Evolutionary conservation across 2,888 invertebrate species (phyloP).

Genomic region (Noctuana brunneofusca): DNA sequence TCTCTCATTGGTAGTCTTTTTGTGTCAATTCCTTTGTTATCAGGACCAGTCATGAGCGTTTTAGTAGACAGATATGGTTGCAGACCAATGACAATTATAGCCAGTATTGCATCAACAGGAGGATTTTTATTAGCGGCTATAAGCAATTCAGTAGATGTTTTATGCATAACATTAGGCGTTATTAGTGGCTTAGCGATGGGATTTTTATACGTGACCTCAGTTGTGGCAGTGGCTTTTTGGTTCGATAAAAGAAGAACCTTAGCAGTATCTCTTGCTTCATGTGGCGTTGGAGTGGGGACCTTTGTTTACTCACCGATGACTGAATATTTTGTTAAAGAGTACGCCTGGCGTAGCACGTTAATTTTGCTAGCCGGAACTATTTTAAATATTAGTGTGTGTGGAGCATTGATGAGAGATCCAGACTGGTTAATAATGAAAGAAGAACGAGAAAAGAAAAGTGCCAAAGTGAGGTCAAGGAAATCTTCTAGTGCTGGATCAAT

Average conservation of each 20-base stretch:
- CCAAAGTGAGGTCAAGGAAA: constrained; percentile 65
- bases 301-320: constrained; percentile 94
- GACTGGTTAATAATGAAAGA: constrained; percentile 89
- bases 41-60: constrained; percentile 92
- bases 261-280: constrained; percentile 93
- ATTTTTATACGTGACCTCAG: constrained; percentile 92
- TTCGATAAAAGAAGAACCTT: constrained; percentile 93
- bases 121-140: constrained; percentile 90
- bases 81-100: constrained; percentile 87
- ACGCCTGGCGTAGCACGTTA: constrained; percentile 91
- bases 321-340: constrained; percentile 87
- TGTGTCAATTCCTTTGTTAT: constrained; percentile 92
- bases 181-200: constrained; percentile 92
- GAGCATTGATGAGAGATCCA: constrained; percentile 93
- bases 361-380: constrained; percentile 91
- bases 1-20: constrained; percentile 95
- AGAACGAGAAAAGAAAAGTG: constrained; percentile 72
- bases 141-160: constrained; percentile 87
- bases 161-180: constrained; percentile 92
- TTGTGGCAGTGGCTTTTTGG: constrained; percentile 95
- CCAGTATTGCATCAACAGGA: constrained; percentile 86
- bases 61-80: constrained; percentile 93
- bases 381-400: constrained; percentile 93
- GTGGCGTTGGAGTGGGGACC: constrained; percentile 94
- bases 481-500: constrained; percentile 79